Base-by-base conservation (phyloP, 2,888 invertebrate species). In the Volucella inanis region DNA sequence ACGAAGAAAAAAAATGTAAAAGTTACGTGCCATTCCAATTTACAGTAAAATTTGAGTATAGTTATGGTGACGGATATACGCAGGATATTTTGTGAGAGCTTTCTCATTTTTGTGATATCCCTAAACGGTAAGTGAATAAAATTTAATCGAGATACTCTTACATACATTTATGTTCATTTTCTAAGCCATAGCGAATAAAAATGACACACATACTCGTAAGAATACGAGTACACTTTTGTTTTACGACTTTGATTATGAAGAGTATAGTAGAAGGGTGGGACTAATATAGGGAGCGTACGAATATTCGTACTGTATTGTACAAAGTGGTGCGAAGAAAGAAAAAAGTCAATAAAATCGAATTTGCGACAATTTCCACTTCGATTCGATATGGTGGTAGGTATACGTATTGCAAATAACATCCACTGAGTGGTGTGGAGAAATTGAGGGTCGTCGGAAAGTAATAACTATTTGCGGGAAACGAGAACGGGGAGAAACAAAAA, bases 91-190 rank as follows among this genome's bases (percentile, higher is more conserved):
- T 76, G 47, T 81, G 85, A 85, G 85, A 72, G 71, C 67, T 77
- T 85, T 85, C 85, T 85, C 85, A 85, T 85, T 81, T 81, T 85
- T 85, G 81, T 85, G 85, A 85, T 85, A 81, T 85, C 85, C 71
- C 81, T 85, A 80, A 85, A 81, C 72, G 85, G 85, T 85, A 85
- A 85, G 85, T 85, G 76, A 81, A 85, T 85, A 76, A 81, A 85
- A 81, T 81, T 77, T 81, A 67, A 81, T 77, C 67, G 45, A 45
- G 8, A 50, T 6, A 31, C 31, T 31, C 31, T 4, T 31, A 54
- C 74, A 57, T 55, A 76, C 67, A 57, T 71, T 75, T 67, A 45
- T 41, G 50, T 52, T 71, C 61, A 61, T 75, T 76, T 79, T 41
- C 45, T 31, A 50, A 15, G 14, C 15, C 6, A 54, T 50, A 3